phyloP scores from a whole-genome alignment of 2,888 invertebrate species.

The Fragum whitleyi region DNA sequence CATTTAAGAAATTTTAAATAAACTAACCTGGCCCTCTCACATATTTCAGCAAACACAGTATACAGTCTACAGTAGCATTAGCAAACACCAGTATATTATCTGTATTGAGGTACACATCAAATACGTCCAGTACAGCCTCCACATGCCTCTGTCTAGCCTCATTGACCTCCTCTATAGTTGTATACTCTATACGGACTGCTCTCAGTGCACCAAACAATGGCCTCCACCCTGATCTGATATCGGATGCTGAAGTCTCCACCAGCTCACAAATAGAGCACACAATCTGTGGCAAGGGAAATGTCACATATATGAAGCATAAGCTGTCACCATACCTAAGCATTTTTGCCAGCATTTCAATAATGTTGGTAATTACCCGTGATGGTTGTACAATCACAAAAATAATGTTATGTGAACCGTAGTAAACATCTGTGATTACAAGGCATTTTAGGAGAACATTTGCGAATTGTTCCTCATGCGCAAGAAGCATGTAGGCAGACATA shows the following conservation, averaged over 20 bases:
- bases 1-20: too few relatives aligned
- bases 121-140: conserved; percentile 90
- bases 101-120: conserved; percentile 94
- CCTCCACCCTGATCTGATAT: conserved; percentile 98
- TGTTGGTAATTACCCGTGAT: too few relatives aligned
- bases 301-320: too few relatives aligned
- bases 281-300: conserved; percentile 87
- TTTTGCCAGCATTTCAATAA: too few relatives aligned
- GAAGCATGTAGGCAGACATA: too few relatives aligned
- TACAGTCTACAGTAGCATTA: conserved; percentile 97
- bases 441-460: too few relatives aligned
- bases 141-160: conserved; percentile 84
- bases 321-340: too few relatives aligned
- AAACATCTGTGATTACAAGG: too few relatives aligned
- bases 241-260: conserved; percentile 96
- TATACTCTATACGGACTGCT: conserved; percentile 88
- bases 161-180: conserved; percentile 83
- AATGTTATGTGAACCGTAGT: too few relatives aligned
- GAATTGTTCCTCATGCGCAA: too few relatives aligned
- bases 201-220: conserved; percentile 97
- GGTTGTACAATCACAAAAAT: too few relatives aligned
- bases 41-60: conserved; percentile 92
- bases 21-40: conserved; percentile 90
- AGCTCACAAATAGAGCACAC: conserved; percentile 98
- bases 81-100: conserved; percentile 97